Base-by-base conservation (phyloP, 2,797 vertebrate genomes). In the Rhinichthys osculus region DNA sequence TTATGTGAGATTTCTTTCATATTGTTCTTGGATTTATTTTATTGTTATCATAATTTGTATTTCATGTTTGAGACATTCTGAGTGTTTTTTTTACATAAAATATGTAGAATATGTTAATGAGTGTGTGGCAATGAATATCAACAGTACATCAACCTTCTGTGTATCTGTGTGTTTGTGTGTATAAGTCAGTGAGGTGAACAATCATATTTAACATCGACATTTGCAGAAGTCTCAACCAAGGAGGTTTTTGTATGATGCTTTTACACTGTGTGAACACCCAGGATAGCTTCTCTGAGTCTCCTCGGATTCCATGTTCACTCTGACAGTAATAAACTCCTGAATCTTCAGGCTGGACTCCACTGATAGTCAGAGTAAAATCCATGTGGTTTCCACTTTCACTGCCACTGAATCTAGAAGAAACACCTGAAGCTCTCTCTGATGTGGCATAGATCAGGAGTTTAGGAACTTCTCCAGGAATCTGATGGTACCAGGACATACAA, bases 381-480 rank as follows among this genome's bases (percentile, higher is more conserved):
- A 19, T 78, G 4, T 54, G 5, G 7, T 90, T 83, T 54, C 54
- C 88, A 81, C 73, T 83, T 13, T 47, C 40, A 64, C 88, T 90
- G 86, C 90, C 91, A n/a, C n/a, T n/a, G n/a, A n/a, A n/a, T n/a
- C n/a, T n/a, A n/a, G n/a, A n/a, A n/a, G n/a, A n/a, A n/a, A 57
- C 81, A 81, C 88, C 90, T 50, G 88, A 82, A 67, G 6, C 7
- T 7, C 0, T 82, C 0, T 0, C 33, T 78, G 79, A 47, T 80
- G 14, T 0, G 0, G 0, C 0, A 21, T 88, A 85, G 27, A 90
- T 90, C 11, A 92, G 89, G 38, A 84, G 91, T 87, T 92, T 89
- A 5, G 90, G 85, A 73, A 66, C 17, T 67, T 92, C 87, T 88
- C 90, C 90, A 62, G 89, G 89, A 89, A 91, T 92, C 87, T 92